Base-by-base conservation (phyloP, 2,797 vertebrate species). In the Sebastes iracundus region DNA sequence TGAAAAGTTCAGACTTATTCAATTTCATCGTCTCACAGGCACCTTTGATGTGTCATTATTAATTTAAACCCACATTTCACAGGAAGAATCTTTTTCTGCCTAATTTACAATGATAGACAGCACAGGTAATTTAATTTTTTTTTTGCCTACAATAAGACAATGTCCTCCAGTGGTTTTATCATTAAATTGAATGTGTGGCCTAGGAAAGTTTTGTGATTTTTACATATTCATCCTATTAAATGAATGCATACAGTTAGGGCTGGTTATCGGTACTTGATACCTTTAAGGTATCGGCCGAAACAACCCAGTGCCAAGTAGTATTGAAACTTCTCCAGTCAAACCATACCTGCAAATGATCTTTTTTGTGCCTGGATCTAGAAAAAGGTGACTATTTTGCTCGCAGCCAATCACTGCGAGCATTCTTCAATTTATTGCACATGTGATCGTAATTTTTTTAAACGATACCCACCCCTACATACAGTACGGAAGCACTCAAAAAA, bases 31-130 rank as follows among this genome's bases (percentile, higher is more conserved):
- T 75, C 55, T 86, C 60, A 7, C 22, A n/a, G 52, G 28, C 1
- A 4, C 46, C 42, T 84, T 69, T 79, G 72, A 75, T 60, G 69
- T 42, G n/a, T 58, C 38, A 46, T 86, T 75, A 80, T 56, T 82
- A 25, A 87, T 90, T 86, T 63, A 84, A 84, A 75, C 55, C 3
- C 73, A 64, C 52, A 68, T 79, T 77, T 85, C 74, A 83, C 46
- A 62, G 72, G 28, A 78, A 76, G 32, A 73, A 62, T 3, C 13
- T 27, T 79, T 38, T 56, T 72, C 30, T 77, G 27, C 28, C 27
- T 73, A 56, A 83, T 60, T 68, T 30, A 65, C 52, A 56, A 2
- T 32, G 55, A 80, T 4, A 52, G 46, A 72, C 55, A 71, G 62
- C 20, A 22, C 4, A 53, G 74, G 38, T 64, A 10, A 77, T 77